phyloP scores from a whole-genome alignment of 1,140 invertebrate genomes.

The Stenopsyche tienmushanensis region DNA sequence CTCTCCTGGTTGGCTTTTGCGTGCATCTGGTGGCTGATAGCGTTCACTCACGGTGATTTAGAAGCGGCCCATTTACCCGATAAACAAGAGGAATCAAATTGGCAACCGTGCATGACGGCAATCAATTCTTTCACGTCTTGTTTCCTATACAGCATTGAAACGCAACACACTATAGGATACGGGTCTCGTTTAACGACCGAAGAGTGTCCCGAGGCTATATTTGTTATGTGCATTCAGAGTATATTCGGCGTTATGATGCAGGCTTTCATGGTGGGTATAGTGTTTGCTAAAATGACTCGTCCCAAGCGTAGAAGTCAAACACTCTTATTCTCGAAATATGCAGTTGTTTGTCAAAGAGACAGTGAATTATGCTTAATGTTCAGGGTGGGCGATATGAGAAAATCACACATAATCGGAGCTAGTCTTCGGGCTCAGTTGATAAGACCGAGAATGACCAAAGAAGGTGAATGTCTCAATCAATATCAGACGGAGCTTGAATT shows the following conservation, averaged over 20 bases:
- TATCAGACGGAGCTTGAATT: conserved; percentile 81
- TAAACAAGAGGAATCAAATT: conserved; percentile 64
- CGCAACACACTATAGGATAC: conserved; percentile 88
- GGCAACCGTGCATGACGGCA: conserved; percentile 82
- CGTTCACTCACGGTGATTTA: conserved; percentile 90
- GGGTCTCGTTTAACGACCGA: conserved; percentile 81
- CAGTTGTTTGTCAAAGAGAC: conserved; percentile 88
- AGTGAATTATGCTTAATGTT: conserved; percentile 92
- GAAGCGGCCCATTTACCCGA: conserved; percentile 68
- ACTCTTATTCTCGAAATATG: conserved; percentile 90
- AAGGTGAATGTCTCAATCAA: conserved; percentile 82
- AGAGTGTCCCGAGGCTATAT: conserved; percentile 94
- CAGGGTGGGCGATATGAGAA: conserved; percentile 96
- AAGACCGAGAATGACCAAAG: conserved; percentile 79
- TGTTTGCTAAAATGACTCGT: conserved; percentile 94
- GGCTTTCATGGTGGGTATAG: conserved; percentile 89
- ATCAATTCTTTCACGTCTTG: conserved; percentile 82
- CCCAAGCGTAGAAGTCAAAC: conserved; percentile 97
- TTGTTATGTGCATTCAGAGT: conserved; percentile 96
- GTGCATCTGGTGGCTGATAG: conserved; percentile 89
- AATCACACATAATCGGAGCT: conserved; percentile 95
- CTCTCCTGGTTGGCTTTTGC: conserved; percentile 92
- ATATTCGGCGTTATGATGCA: conserved; percentile 93
- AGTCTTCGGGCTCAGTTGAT: conserved; percentile 90
- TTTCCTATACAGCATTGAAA: conserved; percentile 90